These are phyloP conservation scores for Eidolon helvum DNA, from an alignment of 2,113 vertebrate species.

Conservation along the genomic window DNA sequence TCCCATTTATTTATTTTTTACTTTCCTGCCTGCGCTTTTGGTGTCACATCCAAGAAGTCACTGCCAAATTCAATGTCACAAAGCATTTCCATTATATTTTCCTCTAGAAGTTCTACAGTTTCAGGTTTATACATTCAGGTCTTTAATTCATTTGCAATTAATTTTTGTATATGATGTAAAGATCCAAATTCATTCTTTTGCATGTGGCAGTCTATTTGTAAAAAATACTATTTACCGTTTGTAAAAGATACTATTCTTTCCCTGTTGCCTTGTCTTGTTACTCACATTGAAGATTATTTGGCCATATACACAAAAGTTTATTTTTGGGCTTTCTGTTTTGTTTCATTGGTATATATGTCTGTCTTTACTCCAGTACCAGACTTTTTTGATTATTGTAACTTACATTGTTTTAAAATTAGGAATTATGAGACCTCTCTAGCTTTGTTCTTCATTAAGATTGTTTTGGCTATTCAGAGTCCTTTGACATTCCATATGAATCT, in stretches of 20 bases:
- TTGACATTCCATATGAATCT: background rate
- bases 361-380: background rate
- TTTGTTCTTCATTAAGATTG: background rate
- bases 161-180: background rate
- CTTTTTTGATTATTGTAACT: background rate
- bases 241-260: background rate
- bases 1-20: background rate
- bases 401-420: background rate
- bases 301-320: background rate
- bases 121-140: background rate
- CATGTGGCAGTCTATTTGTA: background rate
- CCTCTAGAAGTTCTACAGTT: background rate
- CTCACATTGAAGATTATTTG: background rate
- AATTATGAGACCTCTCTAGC: background rate
- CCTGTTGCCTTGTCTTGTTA: background rate
- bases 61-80: background rate
- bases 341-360: background rate
- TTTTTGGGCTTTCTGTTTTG: background rate
- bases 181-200: background rate
- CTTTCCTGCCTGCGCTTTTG: background rate
- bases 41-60: background rate
- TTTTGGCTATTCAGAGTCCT: background rate
- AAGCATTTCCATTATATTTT: background rate
- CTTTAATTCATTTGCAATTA: background rate
- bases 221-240: background rate